A percentile compares a stretch with the other conserved stretches of the same genome.
phyloP scores from a whole-genome alignment of 1,140 invertebrate genomes.

The Stegodyphus dumicola region DNA sequence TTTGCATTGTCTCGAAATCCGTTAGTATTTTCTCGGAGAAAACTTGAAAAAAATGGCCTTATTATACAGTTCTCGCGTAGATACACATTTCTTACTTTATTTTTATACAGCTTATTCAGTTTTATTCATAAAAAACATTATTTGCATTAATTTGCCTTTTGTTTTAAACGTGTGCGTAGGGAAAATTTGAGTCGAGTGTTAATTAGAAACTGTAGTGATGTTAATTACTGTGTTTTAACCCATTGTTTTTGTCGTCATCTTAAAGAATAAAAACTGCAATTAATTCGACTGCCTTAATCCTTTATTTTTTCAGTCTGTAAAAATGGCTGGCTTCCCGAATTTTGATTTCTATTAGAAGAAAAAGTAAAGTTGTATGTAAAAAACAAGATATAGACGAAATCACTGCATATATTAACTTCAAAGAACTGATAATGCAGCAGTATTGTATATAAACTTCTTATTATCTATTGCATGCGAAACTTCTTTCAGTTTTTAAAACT shows the following conservation, averaged over 20 bases:
- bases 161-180: slow-evolving; percentile 31
- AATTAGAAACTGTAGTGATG: slow-evolving; percentile 46
- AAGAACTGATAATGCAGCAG: no score
- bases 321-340: background rate
- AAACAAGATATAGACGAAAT: no score
- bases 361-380: background rate
- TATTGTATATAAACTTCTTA: no score
- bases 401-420: no score
- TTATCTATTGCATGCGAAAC: no score
- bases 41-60: slow-evolving; percentile 2
- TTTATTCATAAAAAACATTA: slow-evolving; percentile 32
- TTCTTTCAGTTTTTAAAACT: no score
- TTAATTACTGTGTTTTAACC: slow-evolving; percentile 48
- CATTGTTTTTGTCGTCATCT: slow-evolving; percentile 31
- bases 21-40: background rate
- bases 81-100: background rate
- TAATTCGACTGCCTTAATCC: slow-evolving; percentile 42
- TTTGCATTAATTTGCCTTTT: slow-evolving; percentile 51
- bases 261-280: slow-evolving; percentile 41
- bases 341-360: background rate
- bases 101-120: background rate
- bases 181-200: slow-evolving; percentile 49
- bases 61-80: slow-evolving; percentile 10
- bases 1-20: background rate
- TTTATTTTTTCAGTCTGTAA: slow-evolving; percentile 1